A percentile compares a stretch with the other conserved stretches of the same genome.
These are phyloP conservation scores for Epicampocera succincta DNA, from an alignment of 2,888 invertebrate species.

Conservation along the genomic window DNA sequence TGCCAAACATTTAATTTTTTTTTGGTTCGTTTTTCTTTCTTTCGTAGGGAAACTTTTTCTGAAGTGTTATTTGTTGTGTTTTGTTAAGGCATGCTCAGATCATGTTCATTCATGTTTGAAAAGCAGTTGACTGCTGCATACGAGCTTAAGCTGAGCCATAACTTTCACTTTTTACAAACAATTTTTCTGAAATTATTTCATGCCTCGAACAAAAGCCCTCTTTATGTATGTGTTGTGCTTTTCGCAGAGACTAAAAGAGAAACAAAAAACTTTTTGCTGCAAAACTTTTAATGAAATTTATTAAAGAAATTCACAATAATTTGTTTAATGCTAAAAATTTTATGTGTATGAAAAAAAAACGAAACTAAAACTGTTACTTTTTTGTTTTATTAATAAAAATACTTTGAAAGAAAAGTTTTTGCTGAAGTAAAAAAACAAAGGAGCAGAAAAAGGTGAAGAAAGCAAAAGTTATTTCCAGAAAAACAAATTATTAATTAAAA, in stretches of 20 bases:
- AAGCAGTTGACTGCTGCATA: conserved; percentile 15
- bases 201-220: conserved; percentile 4
- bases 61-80: conserved; percentile 15
- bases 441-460: too few species aligned
- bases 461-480: too few species aligned
- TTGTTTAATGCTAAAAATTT: conserved; percentile 33
- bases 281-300: conserved; percentile 67
- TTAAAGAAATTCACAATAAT: conserved; percentile 54
- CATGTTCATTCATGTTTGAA: conserved; percentile 35
- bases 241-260: background rate
- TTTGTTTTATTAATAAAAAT: background rate
- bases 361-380: conserved; percentile 5
- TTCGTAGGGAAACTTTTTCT: conserved; percentile 19
- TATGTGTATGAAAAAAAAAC: conserved; percentile 20
- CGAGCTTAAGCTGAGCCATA: background rate
- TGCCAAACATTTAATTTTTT: conserved; percentile 10
- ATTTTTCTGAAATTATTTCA: conserved; percentile 8
- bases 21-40: background rate
- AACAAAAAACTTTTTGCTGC: conserved; percentile 23
- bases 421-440: too few species aligned
- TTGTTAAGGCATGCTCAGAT: conserved; percentile 41
- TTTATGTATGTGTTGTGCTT: conserved; percentile 3
- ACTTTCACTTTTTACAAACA: conserved; percentile 41
- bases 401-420: background rate
- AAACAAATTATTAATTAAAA: too few species aligned